Evolutionary conservation across 2,113 vertebrate species (phyloP), one percentile per base, ranked within the genome.

Genomic region (Pitta sordida): DNA sequence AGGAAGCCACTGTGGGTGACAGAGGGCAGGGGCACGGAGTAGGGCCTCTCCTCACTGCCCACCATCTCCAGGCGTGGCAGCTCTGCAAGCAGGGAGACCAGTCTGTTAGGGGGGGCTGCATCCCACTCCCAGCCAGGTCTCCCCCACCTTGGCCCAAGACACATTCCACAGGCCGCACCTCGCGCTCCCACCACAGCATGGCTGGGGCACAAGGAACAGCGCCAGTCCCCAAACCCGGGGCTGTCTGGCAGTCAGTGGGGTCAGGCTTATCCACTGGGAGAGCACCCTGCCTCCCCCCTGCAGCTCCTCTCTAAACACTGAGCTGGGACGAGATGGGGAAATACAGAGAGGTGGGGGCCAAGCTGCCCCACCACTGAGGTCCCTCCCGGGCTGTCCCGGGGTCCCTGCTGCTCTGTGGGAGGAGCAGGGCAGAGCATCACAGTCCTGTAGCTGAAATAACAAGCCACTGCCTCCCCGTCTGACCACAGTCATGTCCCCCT

Each of bases 1-100:
- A 99, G 98, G 96, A 98, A 99, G 68, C 99, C 99, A 11, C 98
- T 98, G 97, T 99, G 98, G 26, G 98, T 98, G 89, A 99, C 96
- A 13, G 97, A 98, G 32, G 98, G 97, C 64, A 97, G 89, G 60
- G 97, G 59, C 48, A 98, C 95, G 1, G 98, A 98, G 96, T 98
- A 98, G 84, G 95, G 87, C 58, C 97, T 94, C 71, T 98, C 98
- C 80, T 98, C 95, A 34, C 64, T 62, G 79, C 78, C 82, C 29
- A 63, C 80, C 24, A 96, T 67, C 49, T 98, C 98, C 76, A 98
- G 97, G n/a, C 98, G 97, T 1, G 99, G 99, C 1, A 98, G 91
- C 87, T 99, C 99, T 99, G 97, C 18, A 53, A 56, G 60, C 2
- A 5, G 6, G 64, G 37, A 9, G 30, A 43, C 23, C 20, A n/a